phyloP scores from a whole-genome alignment of 2,113 vertebrate genomes.

The Gila orcuttii region DNA sequence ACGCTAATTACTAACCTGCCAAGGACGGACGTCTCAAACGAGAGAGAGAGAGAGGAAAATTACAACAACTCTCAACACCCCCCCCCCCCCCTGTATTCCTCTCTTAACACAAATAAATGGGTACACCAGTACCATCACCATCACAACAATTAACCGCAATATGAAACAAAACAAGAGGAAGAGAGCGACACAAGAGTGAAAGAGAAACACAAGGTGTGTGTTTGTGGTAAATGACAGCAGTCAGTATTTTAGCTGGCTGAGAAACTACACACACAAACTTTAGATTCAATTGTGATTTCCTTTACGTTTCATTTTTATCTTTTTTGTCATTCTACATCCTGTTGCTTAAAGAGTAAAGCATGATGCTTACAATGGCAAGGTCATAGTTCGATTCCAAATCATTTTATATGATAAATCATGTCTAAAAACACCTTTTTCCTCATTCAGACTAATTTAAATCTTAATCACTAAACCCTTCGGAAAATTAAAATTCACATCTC shows the following conservation, averaged over 20 bases:
- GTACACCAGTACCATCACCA: constrained; percentile 22
- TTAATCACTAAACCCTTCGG: not conserved
- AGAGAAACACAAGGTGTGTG: constrained; percentile 9
- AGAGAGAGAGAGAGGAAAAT: constrained; percentile 60
- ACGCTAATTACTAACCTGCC: constrained; percentile 80
- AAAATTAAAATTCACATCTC: not conserved
- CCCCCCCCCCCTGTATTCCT: constrained; percentile 38
- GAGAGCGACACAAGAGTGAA: not conserved
- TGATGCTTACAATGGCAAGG: not conserved
- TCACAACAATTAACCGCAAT: constrained; percentile 39
- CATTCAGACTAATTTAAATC: not conserved
- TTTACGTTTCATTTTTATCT: not conserved
- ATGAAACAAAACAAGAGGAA: constrained; percentile 29
- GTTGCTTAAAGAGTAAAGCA: not conserved
- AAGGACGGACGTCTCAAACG: constrained; percentile 59
- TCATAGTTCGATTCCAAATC: not conserved
- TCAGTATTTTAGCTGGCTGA: not conserved
- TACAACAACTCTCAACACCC: constrained; percentile 52
- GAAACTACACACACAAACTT: not conserved
- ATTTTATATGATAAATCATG: not conserved
- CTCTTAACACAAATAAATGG: not conserved
- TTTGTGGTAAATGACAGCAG: not conserved
- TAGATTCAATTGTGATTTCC: not conserved
- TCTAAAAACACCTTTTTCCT: not conserved
- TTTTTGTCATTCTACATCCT: not conserved